Base-by-base conservation (phyloP, 2,888 invertebrate genomes). In the Drosophila paranaensis region DNA sequence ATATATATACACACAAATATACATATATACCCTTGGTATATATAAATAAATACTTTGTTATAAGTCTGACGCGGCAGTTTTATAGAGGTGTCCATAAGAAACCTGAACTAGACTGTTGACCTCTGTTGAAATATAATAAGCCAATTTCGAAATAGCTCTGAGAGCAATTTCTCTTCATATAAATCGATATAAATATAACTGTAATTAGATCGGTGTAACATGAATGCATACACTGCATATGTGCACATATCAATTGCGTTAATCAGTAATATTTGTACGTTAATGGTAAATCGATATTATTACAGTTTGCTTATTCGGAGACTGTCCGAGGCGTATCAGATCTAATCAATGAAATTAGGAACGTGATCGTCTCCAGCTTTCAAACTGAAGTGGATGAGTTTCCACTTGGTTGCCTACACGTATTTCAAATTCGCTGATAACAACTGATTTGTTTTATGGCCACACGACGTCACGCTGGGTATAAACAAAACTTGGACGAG, bases 291-390 rank as follows among this genome's bases (percentile, higher is more conserved):
- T 9, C 14, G 10, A 30, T 14, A n/a, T 30, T 30, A 46, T 27
- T 43, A 2, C 20, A 13, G 13, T 6, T 13, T 6, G 43, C 43
- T 48, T 30, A n/a, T 27, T 48, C 27, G 48, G 10, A 48, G 33
- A 9, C 37, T 13, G 13, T 10, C n/a, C 4, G 6, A 63, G 16
- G 33, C n/a, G 11, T 13, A 27, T 25, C 33, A 50, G 25, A 51
- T 71, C 70, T 82, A 71, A 88, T 82, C 82, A 65, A 68, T 57
- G 58, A 42, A 71, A 66, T 78, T 68, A 43, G 42, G 54, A 78
- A 66, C 71, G 80, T 71, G 66, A 20, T 1, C 30, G 46, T 57
- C 60, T 65, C 54, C 70, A 71, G 46, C 43, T 33, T 27, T 27
- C 20, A 39, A 27, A 43, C 43, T 71, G 40, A 67, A 82, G 84